These are phyloP conservation scores for Limnothrissa miodon DNA, from an alignment of 2,113 vertebrate genomes.

Conservation along the genomic window DNA sequence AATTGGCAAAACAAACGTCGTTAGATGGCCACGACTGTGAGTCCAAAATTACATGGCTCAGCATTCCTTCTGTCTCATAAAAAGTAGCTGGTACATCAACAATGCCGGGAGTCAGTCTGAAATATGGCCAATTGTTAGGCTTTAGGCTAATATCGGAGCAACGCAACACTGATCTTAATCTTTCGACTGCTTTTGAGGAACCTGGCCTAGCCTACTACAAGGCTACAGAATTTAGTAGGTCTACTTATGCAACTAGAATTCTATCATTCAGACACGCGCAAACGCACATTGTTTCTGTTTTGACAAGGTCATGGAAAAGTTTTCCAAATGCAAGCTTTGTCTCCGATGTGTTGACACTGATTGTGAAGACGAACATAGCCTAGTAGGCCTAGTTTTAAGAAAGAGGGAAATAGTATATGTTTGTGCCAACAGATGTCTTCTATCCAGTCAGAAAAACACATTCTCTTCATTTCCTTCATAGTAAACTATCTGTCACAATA, in stretches of 20 bases:
- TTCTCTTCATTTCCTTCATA: not conserved
- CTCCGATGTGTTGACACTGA: not conserved
- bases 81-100: conserved; percentile 3
- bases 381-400: not conserved
- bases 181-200: not conserved
- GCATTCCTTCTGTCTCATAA: not conserved
- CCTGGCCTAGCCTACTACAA: not conserved
- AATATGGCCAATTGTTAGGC: not conserved
- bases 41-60: not conserved
- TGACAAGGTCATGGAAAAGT: not conserved
- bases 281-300: not conserved
- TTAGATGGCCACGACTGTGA: not conserved
- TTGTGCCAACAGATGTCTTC: not conserved
- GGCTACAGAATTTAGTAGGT: not conserved
- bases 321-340: not conserved
- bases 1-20: not conserved
- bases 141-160: not conserved
- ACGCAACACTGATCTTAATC: not conserved
- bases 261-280: not conserved
- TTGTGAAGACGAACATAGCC: not conserved
- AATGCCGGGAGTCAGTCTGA: not conserved
- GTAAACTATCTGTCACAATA: not conserved
- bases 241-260: not conserved
- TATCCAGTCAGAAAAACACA: not conserved
- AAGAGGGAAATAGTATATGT: not conserved